Percentiles rank a stretch among this genome's conserved stretches.
These are phyloP conservation scores for Plemyria rubiginata DNA, from an alignment of 2,888 invertebrate genomes.

Conservation along the genomic window DNA sequence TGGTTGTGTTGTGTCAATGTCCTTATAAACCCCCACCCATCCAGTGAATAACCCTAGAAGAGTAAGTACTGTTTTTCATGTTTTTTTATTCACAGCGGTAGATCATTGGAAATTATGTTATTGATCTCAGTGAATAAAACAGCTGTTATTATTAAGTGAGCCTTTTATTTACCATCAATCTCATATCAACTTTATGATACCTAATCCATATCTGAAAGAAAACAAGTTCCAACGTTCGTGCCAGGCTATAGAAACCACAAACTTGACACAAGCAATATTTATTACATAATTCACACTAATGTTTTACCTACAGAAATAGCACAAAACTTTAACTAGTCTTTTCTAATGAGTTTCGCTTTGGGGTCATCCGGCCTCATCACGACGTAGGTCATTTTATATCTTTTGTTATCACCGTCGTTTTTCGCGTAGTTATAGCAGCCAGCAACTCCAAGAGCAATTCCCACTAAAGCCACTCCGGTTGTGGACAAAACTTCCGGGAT, in stretches of 20 bases:
- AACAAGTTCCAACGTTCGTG: not conserved
- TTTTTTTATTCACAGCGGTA: not conserved
- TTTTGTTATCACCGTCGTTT: constrained; percentile 87
- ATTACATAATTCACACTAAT: constrained; percentile 73
- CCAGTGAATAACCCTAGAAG: not conserved
- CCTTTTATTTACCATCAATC: not conserved
- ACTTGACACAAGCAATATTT: constrained; percentile 52
- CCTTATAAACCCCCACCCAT: not conserved
- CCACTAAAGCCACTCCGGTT: constrained; percentile 84
- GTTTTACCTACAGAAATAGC: constrained; percentile 20
- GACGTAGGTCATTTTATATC: constrained; percentile 86
- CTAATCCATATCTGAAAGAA: not conserved
- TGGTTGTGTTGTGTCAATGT: not conserved
- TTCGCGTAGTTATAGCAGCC: constrained; percentile 80
- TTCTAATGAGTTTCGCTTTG: constrained; percentile 81
- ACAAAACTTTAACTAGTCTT: constrained; percentile 65
- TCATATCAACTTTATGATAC: not conserved
- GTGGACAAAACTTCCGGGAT: constrained; percentile 89
- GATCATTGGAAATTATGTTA: not conserved
- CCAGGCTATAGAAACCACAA: constrained; percentile 29
- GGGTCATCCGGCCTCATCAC: constrained; percentile 89
- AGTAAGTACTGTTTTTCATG: not conserved
- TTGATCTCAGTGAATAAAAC: not conserved
- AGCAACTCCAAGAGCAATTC: constrained; percentile 77
- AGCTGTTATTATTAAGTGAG: not conserved